Percentiles rank a stretch among this genome's conserved stretches.
Evolutionary conservation across 2,888 invertebrate genomes (phyloP).

Genomic region (Eupithecia exiguata): DNA sequence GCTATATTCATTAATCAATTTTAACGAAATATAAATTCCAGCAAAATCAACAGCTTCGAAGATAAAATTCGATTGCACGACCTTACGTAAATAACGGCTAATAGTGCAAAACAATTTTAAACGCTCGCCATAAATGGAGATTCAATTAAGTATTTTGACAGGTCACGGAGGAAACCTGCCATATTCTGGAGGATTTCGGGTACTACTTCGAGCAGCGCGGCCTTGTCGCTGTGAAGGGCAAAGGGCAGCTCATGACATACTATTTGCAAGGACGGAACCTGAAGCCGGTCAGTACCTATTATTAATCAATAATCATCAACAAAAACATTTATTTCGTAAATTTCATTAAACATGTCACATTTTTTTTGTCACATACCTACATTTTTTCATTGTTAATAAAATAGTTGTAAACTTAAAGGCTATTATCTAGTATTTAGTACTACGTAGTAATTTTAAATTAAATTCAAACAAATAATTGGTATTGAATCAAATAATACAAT

Average conservation of each 20-base stretch:
- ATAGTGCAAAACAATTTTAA: conserved; percentile 17
- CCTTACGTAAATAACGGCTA: conserved; percentile 20
- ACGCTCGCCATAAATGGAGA: conserved; percentile 13
- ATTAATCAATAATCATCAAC: no score
- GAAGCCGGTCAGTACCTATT: conserved; percentile 45
- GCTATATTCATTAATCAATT: conserved; percentile 3
- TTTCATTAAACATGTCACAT: no score
- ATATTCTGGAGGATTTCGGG: conserved; percentile 94
- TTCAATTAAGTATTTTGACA: conserved; percentile 57
- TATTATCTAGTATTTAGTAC: no score
- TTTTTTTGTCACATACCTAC: no score
- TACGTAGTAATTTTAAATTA: no score
- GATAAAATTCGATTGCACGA: conserved; percentile 6
- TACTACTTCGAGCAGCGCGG: conserved; percentile 97
- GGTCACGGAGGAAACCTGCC: conserved; percentile 97
- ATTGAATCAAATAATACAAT: no score
- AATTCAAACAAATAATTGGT: no score
- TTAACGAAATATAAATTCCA: conserved; percentile 12
- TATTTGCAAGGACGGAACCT: conserved; percentile 87
- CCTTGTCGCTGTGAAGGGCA: conserved; percentile 97
- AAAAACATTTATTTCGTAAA: no score
- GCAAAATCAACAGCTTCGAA: conserved; percentile 4
- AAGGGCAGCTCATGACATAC: conserved; percentile 97
- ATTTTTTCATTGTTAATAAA: no score
- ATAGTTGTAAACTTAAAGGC: no score